Evolutionary conservation across 2,797 vertebrate genomes (phyloP), one percentile per base, ranked within the genome.

Genomic region (Leptatherina wallacei): DNA sequence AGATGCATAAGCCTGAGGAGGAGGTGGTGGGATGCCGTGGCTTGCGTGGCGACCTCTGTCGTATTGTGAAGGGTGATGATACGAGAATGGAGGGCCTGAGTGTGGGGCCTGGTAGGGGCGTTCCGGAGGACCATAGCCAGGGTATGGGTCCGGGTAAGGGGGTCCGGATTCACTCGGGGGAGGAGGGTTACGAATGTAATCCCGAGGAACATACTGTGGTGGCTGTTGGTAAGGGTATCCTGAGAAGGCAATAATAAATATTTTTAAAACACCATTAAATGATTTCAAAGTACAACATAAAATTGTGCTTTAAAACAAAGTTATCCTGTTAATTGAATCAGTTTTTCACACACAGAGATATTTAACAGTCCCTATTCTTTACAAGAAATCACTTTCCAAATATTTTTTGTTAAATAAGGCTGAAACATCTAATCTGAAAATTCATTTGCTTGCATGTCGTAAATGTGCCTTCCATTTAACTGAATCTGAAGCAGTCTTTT

Each of bases 141-240:
- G 58, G 75, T 98, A 99, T 56, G 96, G 94, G 66, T 99, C 98
- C 81, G 95, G 94, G 85, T 97, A 99, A 55, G 96, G 89, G 38
- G 95, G 92, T 59, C 96, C 95, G 9, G 95, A 93, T 29, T 98
- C 97, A 82, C 91, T 95, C 61, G 95, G 72, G 61, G 95, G 95
- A 1, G 95, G 94, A 32, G 95, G 94, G 78, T 96, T 98, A 75
- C 96, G 95, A 51, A 96, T 95, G 85, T 97, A 99, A 75, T 96
- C 96, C 65, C 96, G 94, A 22, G 88, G 76, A 73, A 97, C 89
- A 74, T 96, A 97, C 20, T 93, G 95, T 0, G 96, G 95, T 0
- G 95, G 93, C 67, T 96, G 96, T 78, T 97, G 94, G 76, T 99
- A 99, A 40, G 97, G 95, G 83, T 97, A 93, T 66, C 96, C 98